Evolutionary conservation across 2,888 invertebrate species (phyloP), one percentile per base, ranked within the genome.

Genomic region (Troglohyphantes excavatus): DNA sequence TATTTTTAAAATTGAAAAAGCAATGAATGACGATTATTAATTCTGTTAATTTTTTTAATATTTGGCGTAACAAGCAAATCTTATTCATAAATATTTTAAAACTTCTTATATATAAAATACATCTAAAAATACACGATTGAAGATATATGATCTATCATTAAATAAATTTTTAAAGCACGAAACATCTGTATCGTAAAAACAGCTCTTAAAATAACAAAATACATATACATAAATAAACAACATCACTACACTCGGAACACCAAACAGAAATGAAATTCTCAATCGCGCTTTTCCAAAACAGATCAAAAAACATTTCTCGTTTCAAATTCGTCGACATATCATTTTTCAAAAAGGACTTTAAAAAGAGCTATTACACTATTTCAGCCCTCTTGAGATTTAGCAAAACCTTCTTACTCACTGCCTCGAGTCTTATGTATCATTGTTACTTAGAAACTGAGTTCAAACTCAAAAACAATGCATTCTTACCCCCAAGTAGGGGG

Each of bases 331-430:
- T 59, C 27, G 86, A 68, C 78, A 61, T 53, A 68, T 78, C 86
- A 86, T 86, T 86, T 78, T 63, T 86, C 86, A 86, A 68, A 23
- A 83, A 82, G 73, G 21, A 63, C 43, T 61, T 85, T 86, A 78
- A 86, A 85, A 86, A 86, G 86, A 78, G 86, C 78, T 86, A 59
- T 78, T 78, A 61, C 43, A 78, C 67, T 86, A 70, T 70, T 70
- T 86, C 68, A 85, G 70, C 70, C 70, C 86, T 63, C 86, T 33
- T 17, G 84, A 21, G 84, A 65, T 73, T 84, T 19, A 21, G 27
- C 33, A 79, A 79, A 39, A 63, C 65, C 65, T 67, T 63, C 78
- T 65, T 65, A 19, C 27, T 27, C 43, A 26, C 27, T 39, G 5
- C 59, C 13, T 29, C 26, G n/a, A n/a, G 7, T 46, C n/a, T 53